Evolutionary conservation across 1,140 invertebrate genomes (phyloP), one percentile per base, ranked within the genome.

Genomic region (Olivierus martensii): DNA sequence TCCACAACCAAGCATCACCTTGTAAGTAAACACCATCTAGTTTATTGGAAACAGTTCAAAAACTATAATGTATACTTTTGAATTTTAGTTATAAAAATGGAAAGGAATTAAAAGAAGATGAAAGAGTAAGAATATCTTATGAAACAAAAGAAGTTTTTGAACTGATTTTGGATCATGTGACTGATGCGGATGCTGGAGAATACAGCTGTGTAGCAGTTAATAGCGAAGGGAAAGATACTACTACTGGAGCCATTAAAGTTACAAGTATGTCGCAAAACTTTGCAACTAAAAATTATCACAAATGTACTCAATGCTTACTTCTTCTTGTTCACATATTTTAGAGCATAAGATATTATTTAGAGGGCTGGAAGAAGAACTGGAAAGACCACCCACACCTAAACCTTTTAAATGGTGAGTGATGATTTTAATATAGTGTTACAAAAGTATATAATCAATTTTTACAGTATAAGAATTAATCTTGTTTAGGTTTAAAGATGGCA

Each of bases 201-300:
- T 99, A 98, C 71, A 80, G 81, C 46, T 93, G 88, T 65, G 79
- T 79, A 2, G 91, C 90, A 7, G 77, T 71, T 2, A 99, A 99
- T 67, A 79, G 78, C 46, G 81, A 78, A 61, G 91, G 91, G 0
- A 79, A 85, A 59, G 79, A 78, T 6, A 75, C 75, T 3, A 83
- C 82, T 44, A 80, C 85, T 60, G 87, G 82, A 1, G 74, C 69
- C 1, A 79, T 93, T 6, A 79, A 81, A 45, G 85, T 93, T 46
- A 82, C 83, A 47, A 80, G 82, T 82, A 71, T 65, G 69, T 59
- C 3, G 2, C 35, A 4, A 9, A 28, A 28, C 4, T 28, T 9
- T 4, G 28, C n/a, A n/a, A n/a, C n/a, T n/a, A n/a, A n/a, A n/a
- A n/a, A n/a, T n/a, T 28, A 2, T 28, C 9, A 28, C 41, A 9